phyloP scores from a whole-genome alignment of 2,797 vertebrate species.

The Microctenopoma steveboyesi region DNA sequence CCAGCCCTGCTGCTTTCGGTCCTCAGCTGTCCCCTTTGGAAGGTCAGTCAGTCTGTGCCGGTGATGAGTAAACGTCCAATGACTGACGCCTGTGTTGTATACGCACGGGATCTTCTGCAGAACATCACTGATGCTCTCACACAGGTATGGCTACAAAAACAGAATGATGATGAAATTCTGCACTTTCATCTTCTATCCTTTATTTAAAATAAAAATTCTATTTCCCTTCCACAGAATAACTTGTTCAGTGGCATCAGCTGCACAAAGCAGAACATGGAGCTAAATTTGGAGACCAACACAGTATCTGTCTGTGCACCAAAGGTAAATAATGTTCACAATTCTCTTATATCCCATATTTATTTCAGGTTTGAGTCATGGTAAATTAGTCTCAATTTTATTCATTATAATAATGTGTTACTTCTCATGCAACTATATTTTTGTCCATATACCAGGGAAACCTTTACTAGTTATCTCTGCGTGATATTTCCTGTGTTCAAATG shows the following conservation, averaged over 20 bases:
- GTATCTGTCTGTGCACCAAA: conserved; percentile 67
- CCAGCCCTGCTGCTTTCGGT: conserved; percentile 55
- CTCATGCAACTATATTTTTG: neutral
- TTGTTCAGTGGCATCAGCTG: conserved; percentile 79
- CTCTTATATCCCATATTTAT: neutral
- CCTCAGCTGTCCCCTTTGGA: conserved; percentile 54
- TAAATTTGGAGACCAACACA: conserved; percentile 61
- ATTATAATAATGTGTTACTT: neutral
- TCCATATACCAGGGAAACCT: neutral
- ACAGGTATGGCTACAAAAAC: conserved; percentile 41
- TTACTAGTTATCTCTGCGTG: no score
- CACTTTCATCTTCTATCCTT: neutral
- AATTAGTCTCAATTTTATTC: neutral
- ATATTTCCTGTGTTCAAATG: neutral
- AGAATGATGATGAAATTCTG: neutral
- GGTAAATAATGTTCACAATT: conserved; percentile 50
- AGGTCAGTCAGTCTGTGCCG: conserved; percentile 49
- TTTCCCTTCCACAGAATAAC: conserved; percentile 49
- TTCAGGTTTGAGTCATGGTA: neutral
- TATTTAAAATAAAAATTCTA: neutral
- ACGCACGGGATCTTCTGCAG: conserved; percentile 60
- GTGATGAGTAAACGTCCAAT: neutral
- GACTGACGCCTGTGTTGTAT: conserved; percentile 50
- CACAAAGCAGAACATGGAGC: conserved; percentile 59
- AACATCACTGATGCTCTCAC: conserved; percentile 60